Conservation (phyloP, 2,888 invertebrate species). For the Trachelus tabidus region DNA sequence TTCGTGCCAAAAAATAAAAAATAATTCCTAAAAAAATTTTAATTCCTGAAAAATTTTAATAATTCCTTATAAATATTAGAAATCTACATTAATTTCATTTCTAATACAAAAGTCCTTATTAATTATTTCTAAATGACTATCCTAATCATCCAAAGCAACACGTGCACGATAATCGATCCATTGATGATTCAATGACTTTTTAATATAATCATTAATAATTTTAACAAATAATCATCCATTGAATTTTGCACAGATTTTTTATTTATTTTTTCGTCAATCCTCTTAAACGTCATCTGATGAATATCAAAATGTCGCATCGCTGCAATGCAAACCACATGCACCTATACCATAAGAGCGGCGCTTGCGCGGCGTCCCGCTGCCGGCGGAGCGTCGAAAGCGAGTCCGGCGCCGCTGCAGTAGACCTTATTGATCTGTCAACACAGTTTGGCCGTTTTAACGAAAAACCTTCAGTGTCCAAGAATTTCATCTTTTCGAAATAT, state of each 20-base stretch:
- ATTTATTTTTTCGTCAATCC: not conserved
- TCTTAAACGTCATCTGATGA: not conserved
- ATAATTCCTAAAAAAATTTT: not conserved
- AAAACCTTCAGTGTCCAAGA: not conserved
- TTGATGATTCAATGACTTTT: not conserved
- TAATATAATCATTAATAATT: not conserved
- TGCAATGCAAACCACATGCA: not conserved
- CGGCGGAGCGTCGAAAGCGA: slow-evolving; percentile 8
- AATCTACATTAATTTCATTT: not conserved
- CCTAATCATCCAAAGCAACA: not conserved
- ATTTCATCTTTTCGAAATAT: not conserved
- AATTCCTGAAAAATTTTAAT: not conserved
- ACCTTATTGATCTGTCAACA: slow-evolving; percentile 12
- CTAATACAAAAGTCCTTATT: not conserved
- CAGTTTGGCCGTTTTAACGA: not conserved
- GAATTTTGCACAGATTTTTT: not conserved
- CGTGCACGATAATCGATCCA: not conserved
- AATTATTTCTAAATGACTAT: not conserved
- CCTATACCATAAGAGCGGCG: slow-evolving; percentile 4
- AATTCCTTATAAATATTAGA: not conserved
- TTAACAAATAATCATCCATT: not conserved
- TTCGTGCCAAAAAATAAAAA: not conserved
- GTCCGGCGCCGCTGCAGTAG: slow-evolving; percentile 18
- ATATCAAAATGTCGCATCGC: not conserved
- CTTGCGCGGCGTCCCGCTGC: slow-evolving; percentile 4